Evolutionary conservation across 2,113 vertebrate genomes (phyloP), one percentile per base, ranked within the genome.

Genomic region (Mystacornis crossleyi): DNA sequence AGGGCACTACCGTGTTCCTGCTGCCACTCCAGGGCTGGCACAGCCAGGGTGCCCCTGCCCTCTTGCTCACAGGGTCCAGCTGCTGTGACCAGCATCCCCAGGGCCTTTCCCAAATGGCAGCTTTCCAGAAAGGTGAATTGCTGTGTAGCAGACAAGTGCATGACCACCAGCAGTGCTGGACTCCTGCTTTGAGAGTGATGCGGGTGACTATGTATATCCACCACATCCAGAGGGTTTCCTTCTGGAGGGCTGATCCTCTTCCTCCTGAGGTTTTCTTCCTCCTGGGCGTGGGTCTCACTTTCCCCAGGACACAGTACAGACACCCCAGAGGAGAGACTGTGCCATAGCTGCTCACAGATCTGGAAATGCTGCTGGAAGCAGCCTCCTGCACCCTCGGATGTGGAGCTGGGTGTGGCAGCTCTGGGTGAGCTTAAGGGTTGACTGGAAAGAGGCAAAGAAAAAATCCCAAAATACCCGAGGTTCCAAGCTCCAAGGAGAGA

Each of bases 41-140:
- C 83, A 67, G 43, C 43, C 43, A 36, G 26, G 43, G 2, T 12
- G 53, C 4, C 26, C 21, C 58, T 17, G 61, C 43, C 61, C 58
- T 65, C 42, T 25, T 48, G 42, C 3, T 61, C 70, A 54, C 70
- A 1, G 0, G 48, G 66, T 36, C 36, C 75, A 55, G 48, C 12
- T 1, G 0, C 57, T 64, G 42, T 1, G 13, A 42, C 25, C 10
- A 6, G 34, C 42, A 33, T 4, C 29, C 7, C 14, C 58, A 26
- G 17, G 42, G 26, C 34, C 31, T 64, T 50, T 72, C 16, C 50
- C 19, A 4, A 14, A 40, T 11, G 20, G 18, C 13, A 55, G 73
- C 42, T 64, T 21, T 48, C 14, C n/a, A 34, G 34, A 65, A 80
- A 33, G 36, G 18, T 50, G 36, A 12, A 71, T 57, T 60, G 0